Conservation (phyloP, 1,140 invertebrate genomes). For the Phymorhynchus buccinoides region DNA sequence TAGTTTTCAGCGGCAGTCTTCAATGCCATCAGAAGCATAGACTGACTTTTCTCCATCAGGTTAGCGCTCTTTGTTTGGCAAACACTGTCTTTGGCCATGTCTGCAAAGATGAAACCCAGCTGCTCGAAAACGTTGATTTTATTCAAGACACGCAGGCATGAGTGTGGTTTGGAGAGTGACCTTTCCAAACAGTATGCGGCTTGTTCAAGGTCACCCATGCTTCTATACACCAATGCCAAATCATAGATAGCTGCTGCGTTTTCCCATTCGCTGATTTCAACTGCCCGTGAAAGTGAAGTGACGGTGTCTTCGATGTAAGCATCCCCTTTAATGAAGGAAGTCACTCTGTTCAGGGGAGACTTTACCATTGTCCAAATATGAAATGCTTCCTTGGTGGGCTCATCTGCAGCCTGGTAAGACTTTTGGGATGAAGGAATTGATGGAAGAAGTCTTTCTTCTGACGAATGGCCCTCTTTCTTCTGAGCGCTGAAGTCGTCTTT, state of each 20-base stretch:
- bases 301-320: background rate
- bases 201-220: background rate
- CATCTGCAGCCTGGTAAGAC: background rate
- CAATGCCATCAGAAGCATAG: conserved; percentile 24
- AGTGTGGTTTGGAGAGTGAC: background rate
- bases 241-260: conserved; percentile 18
- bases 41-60: background rate
- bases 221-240: background rate
- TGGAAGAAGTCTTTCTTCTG: background rate
- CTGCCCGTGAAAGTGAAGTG: background rate
- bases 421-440: background rate
- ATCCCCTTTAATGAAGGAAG: background rate
- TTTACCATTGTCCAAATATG: conserved; percentile 14
- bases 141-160: background rate
- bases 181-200: background rate
- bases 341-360: background rate
- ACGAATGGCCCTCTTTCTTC: too few relatives aligned
- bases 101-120: conserved; percentile 13
- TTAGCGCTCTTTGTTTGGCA: background rate
- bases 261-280: conserved; percentile 24
- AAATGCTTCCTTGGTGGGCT: background rate
- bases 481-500: too few relatives aligned
- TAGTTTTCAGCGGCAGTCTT: background rate
- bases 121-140: conserved; percentile 28
- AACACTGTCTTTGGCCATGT: background rate